Conservation (phyloP, 1,140 invertebrate species). For the Bombus waltoni region DNA sequence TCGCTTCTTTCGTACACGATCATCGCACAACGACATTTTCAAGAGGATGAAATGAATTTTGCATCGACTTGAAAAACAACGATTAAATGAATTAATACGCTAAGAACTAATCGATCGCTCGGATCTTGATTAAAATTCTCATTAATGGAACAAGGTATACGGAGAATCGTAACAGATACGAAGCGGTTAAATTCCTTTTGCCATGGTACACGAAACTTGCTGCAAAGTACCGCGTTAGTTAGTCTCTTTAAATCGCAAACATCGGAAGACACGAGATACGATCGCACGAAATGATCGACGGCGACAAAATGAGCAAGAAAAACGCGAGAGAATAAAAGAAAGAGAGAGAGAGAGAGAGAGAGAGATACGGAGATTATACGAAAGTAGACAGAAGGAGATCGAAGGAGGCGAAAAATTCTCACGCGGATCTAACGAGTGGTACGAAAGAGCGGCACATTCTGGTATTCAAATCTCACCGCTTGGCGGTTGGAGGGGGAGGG, state of each 20-base stretch:
- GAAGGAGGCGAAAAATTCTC: slow-evolving; percentile 53
- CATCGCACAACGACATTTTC: background rate
- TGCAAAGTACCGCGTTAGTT: background rate
- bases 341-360: too few relatives aligned
- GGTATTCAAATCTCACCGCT: slow-evolving; percentile 36
- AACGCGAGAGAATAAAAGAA: background rate
- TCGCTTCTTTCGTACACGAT: background rate
- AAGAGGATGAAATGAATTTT: background rate
- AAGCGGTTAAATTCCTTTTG: too few relatives aligned
- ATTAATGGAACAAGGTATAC: background rate
- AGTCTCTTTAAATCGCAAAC: background rate
- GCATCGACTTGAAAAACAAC: too few relatives aligned
- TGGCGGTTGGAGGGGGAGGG: background rate
- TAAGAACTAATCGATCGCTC: background rate
- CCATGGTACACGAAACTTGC: too few relatives aligned
- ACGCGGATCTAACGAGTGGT: slow-evolving; percentile 67
- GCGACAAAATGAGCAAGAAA: background rate
- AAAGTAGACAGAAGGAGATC: background rate
- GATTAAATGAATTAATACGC: too few relatives aligned
- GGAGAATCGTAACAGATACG: too few relatives aligned
- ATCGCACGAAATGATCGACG: slow-evolving; percentile 39
- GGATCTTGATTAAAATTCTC: background rate
- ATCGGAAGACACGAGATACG: background rate
- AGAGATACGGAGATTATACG: background rate
- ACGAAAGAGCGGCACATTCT: slow-evolving; percentile 58